Evolutionary conservation across 2,797 vertebrate genomes (phyloP), one percentile per base, ranked within the genome.

Genomic region (Falco naumanni): DNA sequence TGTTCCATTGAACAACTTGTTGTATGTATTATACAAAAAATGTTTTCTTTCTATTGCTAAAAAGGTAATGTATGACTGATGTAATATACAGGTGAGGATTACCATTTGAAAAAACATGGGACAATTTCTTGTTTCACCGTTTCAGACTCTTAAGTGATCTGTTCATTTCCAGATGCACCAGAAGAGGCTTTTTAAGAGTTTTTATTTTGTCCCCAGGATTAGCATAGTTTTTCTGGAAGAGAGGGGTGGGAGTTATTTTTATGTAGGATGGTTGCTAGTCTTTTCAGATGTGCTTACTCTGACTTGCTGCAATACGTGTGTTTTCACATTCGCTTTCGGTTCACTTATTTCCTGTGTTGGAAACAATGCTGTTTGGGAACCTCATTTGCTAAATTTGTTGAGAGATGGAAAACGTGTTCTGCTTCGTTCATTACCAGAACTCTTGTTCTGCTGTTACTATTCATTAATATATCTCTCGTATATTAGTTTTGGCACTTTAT

Each of bases 401-500:
- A 74, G 83, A 84, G 51, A n/a, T 82, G 63, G 83, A 86, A 84
- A 78, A 88, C 39, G 57, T 69, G 22, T 81, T 78, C 65, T 92
- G 61, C 69, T 76, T 95, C 3, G 31, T 94, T 75, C 87, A 87
- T 93, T 95, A 90, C 60, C 80, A 87, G 78, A 90, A 33, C 22
- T 77, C 56, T 76, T 5, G 13, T 74, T 81, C 87, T 94, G 68
- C 77, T 93, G 48, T 93, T 95, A 39, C 34, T 89, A 11, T 61
- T 90, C 64, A 90, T 94, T 39, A 95, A n/a, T 95, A 90, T 85
- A 88, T 96, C 31, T 63, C 43, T 87, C 53, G 56, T 87, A 2
- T 84, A 64, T 88, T 78, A 57, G 69, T 94, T 84, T 94, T 92
- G 75, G 84, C 82, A 75, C 39, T 93, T 85, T n/a, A 24, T 82